A percentile compares a stretch with the other conserved stretches of the same genome.
Evolutionary conservation across 2,888 invertebrate species (phyloP).

Genomic region (Entomobrya proxima): DNA sequence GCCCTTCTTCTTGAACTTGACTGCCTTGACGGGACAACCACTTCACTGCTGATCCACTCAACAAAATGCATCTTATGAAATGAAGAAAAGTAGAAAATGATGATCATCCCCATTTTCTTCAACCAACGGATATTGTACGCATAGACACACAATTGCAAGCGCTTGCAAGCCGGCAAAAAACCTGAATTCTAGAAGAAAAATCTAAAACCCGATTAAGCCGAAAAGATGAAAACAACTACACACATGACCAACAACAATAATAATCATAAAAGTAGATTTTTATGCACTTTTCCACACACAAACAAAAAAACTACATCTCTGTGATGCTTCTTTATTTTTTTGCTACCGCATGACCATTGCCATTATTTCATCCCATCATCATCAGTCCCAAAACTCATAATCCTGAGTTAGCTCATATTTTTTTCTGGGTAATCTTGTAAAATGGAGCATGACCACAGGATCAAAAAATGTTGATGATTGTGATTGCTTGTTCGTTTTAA

Average conservation of each 20-base stretch:
- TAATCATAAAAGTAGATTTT: constrained; percentile 18
- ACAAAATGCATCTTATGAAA: constrained; percentile 13
- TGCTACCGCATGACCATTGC: background rate
- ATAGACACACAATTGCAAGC: no score
- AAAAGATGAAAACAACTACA: background rate
- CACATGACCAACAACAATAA: background rate
- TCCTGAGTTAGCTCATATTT: background rate
- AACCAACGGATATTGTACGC: background rate
- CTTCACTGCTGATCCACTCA: no score
- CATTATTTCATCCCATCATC: background rate
- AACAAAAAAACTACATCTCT: background rate
- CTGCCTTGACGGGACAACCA: constrained; percentile 59
- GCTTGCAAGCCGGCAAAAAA: no score
- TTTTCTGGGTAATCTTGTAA: constrained; percentile 18
- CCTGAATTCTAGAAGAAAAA: constrained; percentile 31
- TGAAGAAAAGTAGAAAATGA: no score
- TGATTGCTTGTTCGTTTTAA: constrained; percentile 14
- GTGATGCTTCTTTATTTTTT: no score
- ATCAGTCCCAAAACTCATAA: background rate
- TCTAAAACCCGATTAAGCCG: background rate
- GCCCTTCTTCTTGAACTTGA: constrained; percentile 57
- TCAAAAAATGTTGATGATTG: background rate
- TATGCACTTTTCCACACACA: constrained; percentile 13
- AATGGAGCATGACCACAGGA: constrained; percentile 49
- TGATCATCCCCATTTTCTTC: no score